A percentile compares a stretch with the other conserved stretches of the same genome.
These are phyloP conservation scores for Taenaris catops DNA, from an alignment of 2,888 invertebrate genomes.

Conservation along the genomic window DNA sequence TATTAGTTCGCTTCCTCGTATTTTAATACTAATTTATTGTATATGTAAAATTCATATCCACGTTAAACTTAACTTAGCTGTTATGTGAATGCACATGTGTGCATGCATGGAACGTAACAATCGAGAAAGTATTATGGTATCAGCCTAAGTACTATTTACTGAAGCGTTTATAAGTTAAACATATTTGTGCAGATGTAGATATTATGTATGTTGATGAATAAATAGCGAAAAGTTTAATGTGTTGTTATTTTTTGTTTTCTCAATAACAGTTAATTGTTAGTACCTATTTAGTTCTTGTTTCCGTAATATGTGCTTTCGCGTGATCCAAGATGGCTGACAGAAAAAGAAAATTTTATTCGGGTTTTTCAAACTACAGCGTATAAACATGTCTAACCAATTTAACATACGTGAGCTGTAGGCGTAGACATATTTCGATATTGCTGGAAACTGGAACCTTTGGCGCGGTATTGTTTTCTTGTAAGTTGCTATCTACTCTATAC, in stretches of 20 bases:
- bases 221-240: slow-evolving; percentile 65
- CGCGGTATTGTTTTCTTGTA: no score
- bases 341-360: no score
- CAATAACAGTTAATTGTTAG: no score
- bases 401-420: no score
- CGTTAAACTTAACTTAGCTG: slow-evolving; percentile 51
- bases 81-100: slow-evolving; percentile 50
- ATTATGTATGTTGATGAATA: slow-evolving; percentile 80
- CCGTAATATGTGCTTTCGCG: no score
- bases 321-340: no score
- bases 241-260: slow-evolving; percentile 16
- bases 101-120: slow-evolving; percentile 45
- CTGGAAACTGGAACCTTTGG: no score
- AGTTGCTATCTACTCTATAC: no score
- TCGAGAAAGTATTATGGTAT: slow-evolving; percentile 61
- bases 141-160: slow-evolving; percentile 53
- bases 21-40: slow-evolving; percentile 56
- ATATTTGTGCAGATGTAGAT: slow-evolving; percentile 78
- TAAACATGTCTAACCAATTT: no score
- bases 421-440: no score
- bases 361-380: no score
- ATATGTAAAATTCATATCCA: slow-evolving; percentile 59
- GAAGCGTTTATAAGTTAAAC: slow-evolving; percentile 68
- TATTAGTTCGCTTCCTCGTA: slow-evolving; percentile 66
- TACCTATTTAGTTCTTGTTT: no score